Percentiles rank a stretch among this genome's conserved stretches.
Conservation (phyloP, 2,888 invertebrate species). For the Pyrrhia umbra region DNA sequence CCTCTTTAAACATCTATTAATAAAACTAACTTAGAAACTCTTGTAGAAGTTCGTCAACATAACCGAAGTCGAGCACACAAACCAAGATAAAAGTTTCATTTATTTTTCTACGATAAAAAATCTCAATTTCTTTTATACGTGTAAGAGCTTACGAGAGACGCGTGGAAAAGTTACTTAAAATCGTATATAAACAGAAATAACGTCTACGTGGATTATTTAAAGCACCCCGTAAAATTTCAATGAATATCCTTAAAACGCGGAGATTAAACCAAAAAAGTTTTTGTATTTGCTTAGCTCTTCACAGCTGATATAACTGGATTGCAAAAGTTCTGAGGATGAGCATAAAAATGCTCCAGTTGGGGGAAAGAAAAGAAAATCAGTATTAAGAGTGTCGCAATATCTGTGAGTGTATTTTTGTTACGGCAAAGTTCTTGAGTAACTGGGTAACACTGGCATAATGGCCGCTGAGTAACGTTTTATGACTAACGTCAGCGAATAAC, state of each 20-base stretch:
- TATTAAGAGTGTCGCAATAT: conserved; percentile 86
- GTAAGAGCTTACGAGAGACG: conserved; percentile 57
- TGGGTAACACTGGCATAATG: conserved; percentile 75
- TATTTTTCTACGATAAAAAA: conserved; percentile 46
- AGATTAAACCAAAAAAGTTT: conserved; percentile 89
- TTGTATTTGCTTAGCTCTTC: conserved; percentile 89
- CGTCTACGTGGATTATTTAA: conserved; percentile 84
- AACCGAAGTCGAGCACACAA: conserved; percentile 6
- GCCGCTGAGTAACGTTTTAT: conserved; percentile 70
- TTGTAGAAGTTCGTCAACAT: conserved; percentile 17
- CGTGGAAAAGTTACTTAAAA: conserved; percentile 64
- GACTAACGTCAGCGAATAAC: conserved; percentile 67
- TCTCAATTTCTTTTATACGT: conserved; percentile 59
- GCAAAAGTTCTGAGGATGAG: conserved; percentile 89
- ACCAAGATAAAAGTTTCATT: conserved; percentile 28
- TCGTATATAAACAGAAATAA: conserved; percentile 75
- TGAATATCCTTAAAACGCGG: conserved; percentile 87
- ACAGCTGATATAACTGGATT: conserved; percentile 90
- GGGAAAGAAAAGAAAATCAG: conserved; percentile 82
- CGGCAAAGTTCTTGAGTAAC: conserved; percentile 78
- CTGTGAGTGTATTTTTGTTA: conserved; percentile 83
- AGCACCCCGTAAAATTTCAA: conserved; percentile 86
- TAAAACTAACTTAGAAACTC: conserved; percentile 27
- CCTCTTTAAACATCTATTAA: conserved; percentile 28
- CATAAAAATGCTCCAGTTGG: conserved; percentile 86